These are phyloP conservation scores for Archips crataeganus DNA, from an alignment of 2,888 invertebrate species.

Conservation along the genomic window DNA sequence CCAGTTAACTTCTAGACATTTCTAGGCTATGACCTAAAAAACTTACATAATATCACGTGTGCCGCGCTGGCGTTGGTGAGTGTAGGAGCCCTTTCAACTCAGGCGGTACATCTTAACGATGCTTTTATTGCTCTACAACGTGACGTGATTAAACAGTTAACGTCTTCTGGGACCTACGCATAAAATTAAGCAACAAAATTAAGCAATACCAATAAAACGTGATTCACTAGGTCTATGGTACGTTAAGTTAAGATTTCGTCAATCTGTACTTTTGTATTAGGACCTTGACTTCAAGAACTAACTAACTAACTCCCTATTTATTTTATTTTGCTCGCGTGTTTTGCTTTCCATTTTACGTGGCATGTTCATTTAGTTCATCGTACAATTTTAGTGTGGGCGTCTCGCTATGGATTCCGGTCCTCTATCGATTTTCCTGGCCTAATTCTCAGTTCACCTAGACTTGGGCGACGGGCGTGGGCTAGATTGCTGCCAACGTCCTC, in stretches of 20 bases:
- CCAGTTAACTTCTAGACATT: constrained; percentile 33
- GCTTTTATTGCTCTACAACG: not conserved
- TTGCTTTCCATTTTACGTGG: constrained; percentile 31
- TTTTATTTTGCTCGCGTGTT: constrained; percentile 10
- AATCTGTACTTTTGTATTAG: not conserved
- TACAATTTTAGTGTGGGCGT: constrained; percentile 34
- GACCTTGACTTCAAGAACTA: constrained; percentile 20
- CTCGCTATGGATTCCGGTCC: constrained; percentile 29
- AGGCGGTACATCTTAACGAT: not conserved
- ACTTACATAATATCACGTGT: constrained; percentile 26
- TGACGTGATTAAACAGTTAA: not conserved
- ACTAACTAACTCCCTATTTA: not conserved
- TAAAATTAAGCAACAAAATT: constrained; percentile 22
- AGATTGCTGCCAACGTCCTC: constrained; percentile 47
- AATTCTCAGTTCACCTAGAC: constrained; percentile 60
- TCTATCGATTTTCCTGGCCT: constrained; percentile 65
- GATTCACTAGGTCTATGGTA: not conserved
- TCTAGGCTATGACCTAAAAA: constrained; percentile 38
- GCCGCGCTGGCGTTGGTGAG: constrained; percentile 14
- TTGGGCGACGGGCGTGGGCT: constrained; percentile 53
- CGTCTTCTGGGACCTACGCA: constrained; percentile 5
- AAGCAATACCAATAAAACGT: constrained; percentile 23
- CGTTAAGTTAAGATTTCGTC: constrained; percentile 12
- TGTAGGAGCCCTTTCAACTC: constrained; percentile 3
- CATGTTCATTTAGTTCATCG: constrained; percentile 25